Evolutionary conservation across 2,797 vertebrate species (phyloP).

Genomic region (Gymnothorax reevesii): DNA sequence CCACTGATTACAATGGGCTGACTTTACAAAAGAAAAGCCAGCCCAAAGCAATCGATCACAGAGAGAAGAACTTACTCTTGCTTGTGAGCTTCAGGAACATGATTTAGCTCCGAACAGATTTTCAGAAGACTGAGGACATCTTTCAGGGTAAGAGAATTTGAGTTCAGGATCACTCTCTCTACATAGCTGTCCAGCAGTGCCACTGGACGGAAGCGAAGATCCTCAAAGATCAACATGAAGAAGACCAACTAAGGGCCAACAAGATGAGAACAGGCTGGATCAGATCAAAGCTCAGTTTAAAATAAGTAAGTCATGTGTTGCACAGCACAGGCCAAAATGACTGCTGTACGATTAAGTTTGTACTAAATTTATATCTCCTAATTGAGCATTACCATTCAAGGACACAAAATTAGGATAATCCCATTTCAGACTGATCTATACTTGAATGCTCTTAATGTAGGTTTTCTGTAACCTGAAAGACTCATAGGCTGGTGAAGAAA

Average conservation of each 20-base stretch:
- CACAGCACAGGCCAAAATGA: too few species aligned
- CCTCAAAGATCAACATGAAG: conserved; percentile 72
- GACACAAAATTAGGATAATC: background rate
- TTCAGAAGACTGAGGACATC: conserved; percentile 70
- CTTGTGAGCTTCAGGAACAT: conserved; percentile 59
- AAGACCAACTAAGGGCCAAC: conserved; percentile 69
- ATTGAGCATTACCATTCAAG: background rate
- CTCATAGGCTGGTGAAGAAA: background rate
- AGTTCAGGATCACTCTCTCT: conserved; percentile 68
- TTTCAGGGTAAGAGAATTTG: conserved; percentile 67
- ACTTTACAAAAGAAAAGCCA: too few species aligned
- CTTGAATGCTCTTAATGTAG: background rate
- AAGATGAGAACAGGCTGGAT: background rate
- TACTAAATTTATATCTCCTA: background rate
- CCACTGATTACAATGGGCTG: too few species aligned
- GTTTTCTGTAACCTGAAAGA: background rate
- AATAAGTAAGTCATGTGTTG: background rate
- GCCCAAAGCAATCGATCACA: background rate
- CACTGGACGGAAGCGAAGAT: conserved; percentile 71
- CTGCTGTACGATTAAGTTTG: background rate
- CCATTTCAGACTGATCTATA: background rate
- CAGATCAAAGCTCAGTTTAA: background rate
- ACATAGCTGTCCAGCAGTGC: conserved; percentile 75
- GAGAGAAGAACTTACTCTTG: conserved; percentile 69
- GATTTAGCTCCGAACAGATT: conserved; percentile 80